Evolutionary conservation across 2,113 vertebrate genomes (phyloP), one percentile per base, ranked within the genome.

Genomic region (Corythornis madagascariensis): DNA sequence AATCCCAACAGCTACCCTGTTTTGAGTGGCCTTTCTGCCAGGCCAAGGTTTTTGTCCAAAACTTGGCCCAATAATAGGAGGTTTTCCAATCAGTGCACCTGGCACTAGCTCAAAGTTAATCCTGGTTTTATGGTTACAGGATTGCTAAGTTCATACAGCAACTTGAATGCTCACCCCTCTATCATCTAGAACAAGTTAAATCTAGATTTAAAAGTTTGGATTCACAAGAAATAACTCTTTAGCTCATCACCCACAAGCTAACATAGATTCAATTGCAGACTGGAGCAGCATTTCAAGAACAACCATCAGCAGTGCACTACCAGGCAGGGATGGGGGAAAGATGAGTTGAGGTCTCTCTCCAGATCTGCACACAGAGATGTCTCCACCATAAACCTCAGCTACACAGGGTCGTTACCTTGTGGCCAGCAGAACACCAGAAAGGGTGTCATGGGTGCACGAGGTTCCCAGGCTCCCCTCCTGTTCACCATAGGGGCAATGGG

Each of bases 211-310:
- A 64, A 77, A 33, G 52, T 74, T 42, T 80, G 59, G 35, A 57
- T 88, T 79, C 63, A 80, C 47, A 79, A 78, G 64, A 65, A 81
- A 40, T 33, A 94, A 79, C 13, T 75, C 53, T 78, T 28, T 79
- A 91, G 84, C 63, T 93, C 84, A 77, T 69, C 87, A 50, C 5
- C 42, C 85, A 73, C 82, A 40, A 43, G 11, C 28, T 55, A 76
- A 90, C 77, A 87, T 31, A 24, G 65, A 78, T 93, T 93, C 90
- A 82, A 93, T 84, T 77, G 83, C 31, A 69, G n/a, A 56, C 43
- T 14, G 12, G 31, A 42, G 56, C 11, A 42, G 20, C 52, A 10
- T 59, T 13, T 22, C 20, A 4, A 43, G 89, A 77, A 73, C 15
- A 4, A 24, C 21, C 13, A 10, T 15, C 64, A 74, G 59, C 43